These are phyloP conservation scores for Bugulina stolonifera DNA, from an alignment of 2,888 invertebrate species.

Conservation along the genomic window DNA sequence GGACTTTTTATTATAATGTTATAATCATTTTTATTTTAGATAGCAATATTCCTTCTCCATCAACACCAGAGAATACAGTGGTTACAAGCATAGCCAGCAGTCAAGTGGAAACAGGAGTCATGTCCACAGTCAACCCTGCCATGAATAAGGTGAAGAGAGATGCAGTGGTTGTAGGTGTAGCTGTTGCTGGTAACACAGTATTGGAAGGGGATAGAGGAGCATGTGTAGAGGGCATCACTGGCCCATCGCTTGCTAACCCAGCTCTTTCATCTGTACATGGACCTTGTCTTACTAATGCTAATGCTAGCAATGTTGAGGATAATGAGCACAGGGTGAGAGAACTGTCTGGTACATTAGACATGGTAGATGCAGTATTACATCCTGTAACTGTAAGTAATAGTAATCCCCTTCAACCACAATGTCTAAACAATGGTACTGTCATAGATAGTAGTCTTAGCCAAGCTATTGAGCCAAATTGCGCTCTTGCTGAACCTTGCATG, in stretches of 20 bases:
- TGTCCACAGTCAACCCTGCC: background rate
- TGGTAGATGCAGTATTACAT: background rate
- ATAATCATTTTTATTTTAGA: background rate
- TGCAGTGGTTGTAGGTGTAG: background rate
- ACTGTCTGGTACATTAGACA: background rate
- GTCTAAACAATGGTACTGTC: background rate
- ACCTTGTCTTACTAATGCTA: background rate
- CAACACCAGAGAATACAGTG: background rate
- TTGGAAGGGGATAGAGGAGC: too few species aligned
- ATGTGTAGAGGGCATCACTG: too few species aligned
- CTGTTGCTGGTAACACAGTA: background rate
- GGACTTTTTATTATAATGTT: too few species aligned
- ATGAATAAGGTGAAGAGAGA: background rate
- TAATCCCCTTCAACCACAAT: background rate
- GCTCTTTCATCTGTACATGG: background rate
- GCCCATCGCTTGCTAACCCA: background rate
- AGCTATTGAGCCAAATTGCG: slow-evolving; percentile 6
- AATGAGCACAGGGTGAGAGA: background rate
- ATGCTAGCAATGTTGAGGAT: background rate
- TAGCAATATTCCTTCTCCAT: background rate
- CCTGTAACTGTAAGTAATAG: background rate
- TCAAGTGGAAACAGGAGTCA: background rate
- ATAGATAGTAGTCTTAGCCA: background rate
- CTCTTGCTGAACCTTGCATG: slow-evolving; percentile 20
- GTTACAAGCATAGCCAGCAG: background rate